These are phyloP conservation scores for Mesocentrotus franciscanus DNA, from an alignment of 53 echinoderm and acorn worm species.

Conservation along the genomic window DNA sequence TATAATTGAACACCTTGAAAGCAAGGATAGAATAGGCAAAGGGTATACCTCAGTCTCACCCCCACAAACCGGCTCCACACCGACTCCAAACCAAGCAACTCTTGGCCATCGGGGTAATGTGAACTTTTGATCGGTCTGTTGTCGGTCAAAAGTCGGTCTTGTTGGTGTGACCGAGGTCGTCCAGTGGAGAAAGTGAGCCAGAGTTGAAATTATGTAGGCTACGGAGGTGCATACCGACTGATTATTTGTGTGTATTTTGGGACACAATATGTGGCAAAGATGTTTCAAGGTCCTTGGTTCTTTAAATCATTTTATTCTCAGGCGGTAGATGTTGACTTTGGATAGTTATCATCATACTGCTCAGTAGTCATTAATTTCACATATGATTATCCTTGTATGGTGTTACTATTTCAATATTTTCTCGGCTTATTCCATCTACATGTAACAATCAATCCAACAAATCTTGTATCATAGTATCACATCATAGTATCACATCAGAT, in stretches of 20 bases:
- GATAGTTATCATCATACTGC: neutral
- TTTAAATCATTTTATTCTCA: neutral
- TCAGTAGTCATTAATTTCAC: neutral
- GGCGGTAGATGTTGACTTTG: neutral
- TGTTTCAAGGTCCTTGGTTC: neutral
- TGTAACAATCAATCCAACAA: no score
- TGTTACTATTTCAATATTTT: neutral
- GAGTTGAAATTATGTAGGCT: slow-evolving; percentile 42
- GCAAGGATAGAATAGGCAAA: neutral
- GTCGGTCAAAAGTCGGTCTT: no score
- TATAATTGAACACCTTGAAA: slow-evolving; percentile 24
- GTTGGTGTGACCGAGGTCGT: no score
- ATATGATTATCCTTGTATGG: neutral
- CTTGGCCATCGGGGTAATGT: no score
- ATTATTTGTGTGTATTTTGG: slow-evolving; percentile 39
- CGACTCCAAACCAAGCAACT: no score
- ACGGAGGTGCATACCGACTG: neutral
- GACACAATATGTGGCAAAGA: slow-evolving; percentile 14
- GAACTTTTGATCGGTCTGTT: no score
- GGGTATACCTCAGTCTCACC: neutral
- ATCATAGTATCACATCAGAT: neutral
- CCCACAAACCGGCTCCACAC: no score
- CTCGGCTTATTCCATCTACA: neutral
- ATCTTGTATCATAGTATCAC: neutral
- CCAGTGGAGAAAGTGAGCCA: neutral